Evolutionary conservation across 2,888 invertebrate genomes (phyloP).

Genomic region (Thalpophila matura): DNA sequence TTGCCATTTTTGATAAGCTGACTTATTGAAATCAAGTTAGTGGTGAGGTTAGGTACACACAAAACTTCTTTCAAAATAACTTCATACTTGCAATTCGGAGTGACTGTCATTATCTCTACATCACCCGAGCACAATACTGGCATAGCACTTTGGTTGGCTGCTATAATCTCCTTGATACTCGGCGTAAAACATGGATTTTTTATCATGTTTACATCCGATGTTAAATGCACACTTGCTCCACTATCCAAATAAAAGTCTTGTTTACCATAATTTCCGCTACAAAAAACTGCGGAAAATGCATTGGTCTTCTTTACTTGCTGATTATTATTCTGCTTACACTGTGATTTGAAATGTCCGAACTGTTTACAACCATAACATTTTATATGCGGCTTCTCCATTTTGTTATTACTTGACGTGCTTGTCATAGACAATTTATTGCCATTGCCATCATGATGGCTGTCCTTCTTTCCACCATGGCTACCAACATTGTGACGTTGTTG

Average conservation of each 20-base stretch:
- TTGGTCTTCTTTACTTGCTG: background rate
- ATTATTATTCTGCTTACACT: background rate
- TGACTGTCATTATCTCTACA: slow-evolving; percentile 9
- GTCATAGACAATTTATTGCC: no score
- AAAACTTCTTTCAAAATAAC: slow-evolving; percentile 2
- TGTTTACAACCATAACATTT: no score
- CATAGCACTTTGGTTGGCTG: slow-evolving; percentile 5
- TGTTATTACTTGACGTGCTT: no score
- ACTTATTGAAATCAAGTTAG: background rate
- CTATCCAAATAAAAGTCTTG: slow-evolving; percentile 1
- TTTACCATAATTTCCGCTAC: background rate
- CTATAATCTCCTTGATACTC: slow-evolving; percentile 14
- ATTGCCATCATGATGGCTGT: no score
- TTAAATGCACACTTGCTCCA: background rate
- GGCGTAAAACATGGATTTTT: no score
- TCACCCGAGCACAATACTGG: slow-evolving; percentile 14
- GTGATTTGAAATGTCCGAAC: no score
- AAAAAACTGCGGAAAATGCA: slow-evolving; percentile 3
- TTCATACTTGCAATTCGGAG: background rate
- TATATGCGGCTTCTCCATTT: no score
- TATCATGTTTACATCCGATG: no score
- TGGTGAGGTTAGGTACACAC: slow-evolving; percentile 5
- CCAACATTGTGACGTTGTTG: no score
- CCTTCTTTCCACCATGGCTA: no score
- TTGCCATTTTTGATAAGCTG: background rate